Conservation (phyloP, 1,140 invertebrate species). For the Augochlora pura region DNA sequence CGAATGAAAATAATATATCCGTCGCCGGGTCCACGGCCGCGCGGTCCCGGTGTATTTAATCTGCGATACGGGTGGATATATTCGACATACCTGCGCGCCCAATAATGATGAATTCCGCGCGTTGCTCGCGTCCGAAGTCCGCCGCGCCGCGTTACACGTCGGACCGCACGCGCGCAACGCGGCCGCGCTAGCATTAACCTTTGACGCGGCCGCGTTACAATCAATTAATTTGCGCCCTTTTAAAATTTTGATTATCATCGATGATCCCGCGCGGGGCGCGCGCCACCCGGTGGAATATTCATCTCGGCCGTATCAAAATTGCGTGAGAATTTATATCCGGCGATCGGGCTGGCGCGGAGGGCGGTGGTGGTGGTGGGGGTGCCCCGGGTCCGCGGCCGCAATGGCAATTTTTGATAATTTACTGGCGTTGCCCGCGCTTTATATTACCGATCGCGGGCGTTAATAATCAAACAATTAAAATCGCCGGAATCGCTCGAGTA, state of each 20-base stretch:
- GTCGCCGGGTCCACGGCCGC: constrained; percentile 3
- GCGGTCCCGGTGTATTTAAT: constrained; percentile 58
- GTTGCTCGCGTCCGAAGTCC: constrained; percentile 41
- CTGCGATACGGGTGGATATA: constrained; percentile 48
- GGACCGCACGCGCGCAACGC: constrained; percentile 34
- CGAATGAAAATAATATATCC: constrained; percentile 54
- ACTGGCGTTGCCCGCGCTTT: constrained; percentile 20
- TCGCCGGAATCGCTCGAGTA: constrained; percentile 23
- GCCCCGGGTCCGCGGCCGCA: background rate
- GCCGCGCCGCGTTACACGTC: constrained; percentile 3
- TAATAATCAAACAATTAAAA: constrained; percentile 46
- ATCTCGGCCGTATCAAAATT: constrained; percentile 44
- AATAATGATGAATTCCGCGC: constrained; percentile 62
- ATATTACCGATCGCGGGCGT: constrained; percentile 31
- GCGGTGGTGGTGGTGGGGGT: too few relatives aligned
- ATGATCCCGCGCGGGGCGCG: constrained; percentile 10
- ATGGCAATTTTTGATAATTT: constrained; percentile 40
- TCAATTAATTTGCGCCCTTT: constrained; percentile 55
- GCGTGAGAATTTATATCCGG: constrained; percentile 38
- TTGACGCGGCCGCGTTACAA: constrained; percentile 43
- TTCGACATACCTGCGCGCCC: constrained; percentile 54
- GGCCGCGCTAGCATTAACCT: constrained; percentile 42
- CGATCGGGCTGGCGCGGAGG: background rate
- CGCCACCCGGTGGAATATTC: constrained; percentile 43
- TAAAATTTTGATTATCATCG: constrained; percentile 53